Base-by-base conservation (phyloP, 2,113 vertebrate genomes). In the Alaudala cheleensis region DNA sequence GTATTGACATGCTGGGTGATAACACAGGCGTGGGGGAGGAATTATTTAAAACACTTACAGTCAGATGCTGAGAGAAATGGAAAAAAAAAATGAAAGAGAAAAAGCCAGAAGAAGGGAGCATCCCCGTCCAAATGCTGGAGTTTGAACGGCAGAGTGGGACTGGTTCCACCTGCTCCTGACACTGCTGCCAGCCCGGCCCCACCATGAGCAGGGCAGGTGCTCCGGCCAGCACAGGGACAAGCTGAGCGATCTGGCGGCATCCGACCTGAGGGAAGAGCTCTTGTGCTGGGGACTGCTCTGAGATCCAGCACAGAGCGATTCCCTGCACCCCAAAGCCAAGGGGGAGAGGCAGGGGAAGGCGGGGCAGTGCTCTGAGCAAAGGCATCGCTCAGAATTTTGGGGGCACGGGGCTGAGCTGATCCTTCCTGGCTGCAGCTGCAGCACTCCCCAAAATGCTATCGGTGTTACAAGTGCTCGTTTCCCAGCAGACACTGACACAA, bases 21-120 rank as follows among this genome's bases (percentile, higher is more conserved):
- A 96, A 88, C 95, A 80, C 85, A 73, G 93, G 72, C 37, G 31
- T 21, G 92, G 95, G 81, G 96, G 96, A 93, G 95, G 95, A 96
- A 95, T 95, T 74, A 37, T 53, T 96, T 95, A 79, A 84, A 95
- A 69, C 45, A 5, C 20, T 21, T 62, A 40, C 8, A 3, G 74
- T 51, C 33, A 67, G 62, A 71, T 3, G 10, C 58, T 4, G 57
- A 49, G 51, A 67, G 34, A 88, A 74, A 70, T 13, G 54, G 56
- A 37, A 37, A 21, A 31, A 60, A 21, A 31, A 76, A 89, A 84
- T n/a, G n/a, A 56, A 83, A 51, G 28, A 79, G 67, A 69, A 88
- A 53, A 42, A 89, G 60, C 23, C 84, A 85, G 89, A 79, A 87
- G 74, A n/a, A 44, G 29, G 62, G 80, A 77, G 51, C 11, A 16